phyloP scores from a whole-genome alignment of 1,140 invertebrate species.

The Acromyrmex charruanus region DNA sequence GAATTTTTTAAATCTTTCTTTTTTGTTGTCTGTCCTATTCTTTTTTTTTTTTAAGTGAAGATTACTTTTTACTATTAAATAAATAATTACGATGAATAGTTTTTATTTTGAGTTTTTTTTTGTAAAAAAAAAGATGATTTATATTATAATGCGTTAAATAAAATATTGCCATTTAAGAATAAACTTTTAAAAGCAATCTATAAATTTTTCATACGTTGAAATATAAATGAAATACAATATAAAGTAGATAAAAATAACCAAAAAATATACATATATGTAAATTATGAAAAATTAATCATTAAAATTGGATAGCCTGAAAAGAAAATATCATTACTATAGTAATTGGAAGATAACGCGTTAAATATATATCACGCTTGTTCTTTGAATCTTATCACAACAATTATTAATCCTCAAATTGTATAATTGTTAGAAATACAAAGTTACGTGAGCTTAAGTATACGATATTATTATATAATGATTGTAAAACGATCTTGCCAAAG shows the following conservation, averaged over 20 bases:
- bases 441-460: neutral
- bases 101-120: neutral
- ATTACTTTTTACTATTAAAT: neutral
- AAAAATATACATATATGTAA: neutral
- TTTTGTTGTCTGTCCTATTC: neutral
- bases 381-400: neutral
- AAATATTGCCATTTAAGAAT: neutral
- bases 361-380: neutral
- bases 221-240: neutral
- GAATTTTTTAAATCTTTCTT: neutral
- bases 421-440: neutral
- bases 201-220: neutral
- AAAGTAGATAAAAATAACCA: neutral
- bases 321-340: neutral
- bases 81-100: conserved; percentile 1
- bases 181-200: neutral
- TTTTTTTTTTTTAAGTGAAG: neutral
- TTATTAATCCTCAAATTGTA: neutral
- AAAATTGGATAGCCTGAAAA: neutral
- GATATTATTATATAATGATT: neutral
- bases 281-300: neutral
- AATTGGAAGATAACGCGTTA: neutral
- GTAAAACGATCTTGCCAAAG: neutral
- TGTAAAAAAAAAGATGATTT: neutral
- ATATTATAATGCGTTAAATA: neutral